phyloP scores from a whole-genome alignment of 1,140 invertebrate species.

The Rhopalosiphum padi region DNA sequence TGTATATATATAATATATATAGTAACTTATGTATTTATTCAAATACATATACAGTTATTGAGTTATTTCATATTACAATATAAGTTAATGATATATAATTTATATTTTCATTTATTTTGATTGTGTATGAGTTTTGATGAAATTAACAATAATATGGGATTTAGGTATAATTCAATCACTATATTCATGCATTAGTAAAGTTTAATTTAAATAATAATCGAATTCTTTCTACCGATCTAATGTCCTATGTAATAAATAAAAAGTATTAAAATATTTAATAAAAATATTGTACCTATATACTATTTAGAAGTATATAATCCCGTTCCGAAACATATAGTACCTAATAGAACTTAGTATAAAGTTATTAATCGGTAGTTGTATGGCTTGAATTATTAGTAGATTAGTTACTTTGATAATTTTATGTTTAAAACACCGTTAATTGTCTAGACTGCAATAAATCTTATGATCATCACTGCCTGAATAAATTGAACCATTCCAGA shows the following conservation, averaged over 20 bases:
- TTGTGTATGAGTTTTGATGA: background rate
- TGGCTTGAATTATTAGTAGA: background rate
- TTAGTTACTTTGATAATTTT: background rate
- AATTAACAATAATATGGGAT: too few species aligned
- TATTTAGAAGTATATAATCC: background rate
- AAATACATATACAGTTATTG: too few species aligned
- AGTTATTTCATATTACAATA: background rate
- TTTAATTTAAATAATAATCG: background rate
- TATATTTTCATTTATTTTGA: background rate
- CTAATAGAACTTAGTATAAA: background rate
- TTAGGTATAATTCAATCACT: background rate
- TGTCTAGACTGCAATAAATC: background rate
- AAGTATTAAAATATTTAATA: background rate
- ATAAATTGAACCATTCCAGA: background rate
- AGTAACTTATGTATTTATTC: too few species aligned
- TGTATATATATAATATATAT: background rate
- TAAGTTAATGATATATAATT: background rate
- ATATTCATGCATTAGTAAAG: background rate
- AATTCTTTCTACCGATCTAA: background rate
- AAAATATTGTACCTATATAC: background rate
- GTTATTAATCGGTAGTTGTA: background rate
- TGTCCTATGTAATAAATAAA: too few species aligned
- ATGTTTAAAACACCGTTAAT: background rate
- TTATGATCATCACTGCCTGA: background rate
- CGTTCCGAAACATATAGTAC: background rate